Evolutionary conservation across 2,113 vertebrate species (phyloP), one percentile per base, ranked within the genome.

Genomic region (Lucifuga dentata): DNA sequence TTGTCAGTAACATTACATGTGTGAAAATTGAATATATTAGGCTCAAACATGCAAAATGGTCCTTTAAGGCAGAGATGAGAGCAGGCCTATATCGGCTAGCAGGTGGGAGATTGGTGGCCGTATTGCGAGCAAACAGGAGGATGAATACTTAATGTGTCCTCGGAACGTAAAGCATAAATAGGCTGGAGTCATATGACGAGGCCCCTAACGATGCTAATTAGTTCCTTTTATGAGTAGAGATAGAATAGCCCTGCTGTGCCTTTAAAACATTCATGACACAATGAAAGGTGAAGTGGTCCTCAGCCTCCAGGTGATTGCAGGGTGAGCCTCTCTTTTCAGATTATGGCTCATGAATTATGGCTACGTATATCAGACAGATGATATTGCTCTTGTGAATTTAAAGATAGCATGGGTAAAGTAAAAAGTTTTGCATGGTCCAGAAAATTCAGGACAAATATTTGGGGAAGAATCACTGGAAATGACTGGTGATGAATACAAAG

Each of bases 201-300:
- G 20, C 36, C 45, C n/a, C 58, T 5, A 62, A 65, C 51, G 20
- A 43, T 17, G 43, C 69, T 86, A 80, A 86, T 86, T 77, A 44
- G 69, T 76, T 86, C 76, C 73, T 84, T n/a, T 84, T 75, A 72
- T 70, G 68, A 48, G 44, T 3, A 2, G 23, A 36, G 38, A 60
- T 64, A 70, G 20, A 61, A 64, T 26, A 44, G 35, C 68, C 41
- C 68, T 41, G 66, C 70, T 17, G 29, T 38, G 56, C 21, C 55
- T 67, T 68, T 91, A 80, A 88, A 90, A 88, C 45, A 84, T 91
- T 80, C 35, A 91, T 78, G 68, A 71, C 24, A 65, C 60, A 45
- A 53, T 40, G 6, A 66, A 74, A 60, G 23, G 48, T 63, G 17
- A 76, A 63, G 58, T 3, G 8, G 35, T 4, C 43, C 16, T 35